A percentile compares a stretch with the other conserved stretches of the same genome.
Conservation (phyloP, 2,797 vertebrate species). For the Catamblyrhynchus diadema region DNA sequence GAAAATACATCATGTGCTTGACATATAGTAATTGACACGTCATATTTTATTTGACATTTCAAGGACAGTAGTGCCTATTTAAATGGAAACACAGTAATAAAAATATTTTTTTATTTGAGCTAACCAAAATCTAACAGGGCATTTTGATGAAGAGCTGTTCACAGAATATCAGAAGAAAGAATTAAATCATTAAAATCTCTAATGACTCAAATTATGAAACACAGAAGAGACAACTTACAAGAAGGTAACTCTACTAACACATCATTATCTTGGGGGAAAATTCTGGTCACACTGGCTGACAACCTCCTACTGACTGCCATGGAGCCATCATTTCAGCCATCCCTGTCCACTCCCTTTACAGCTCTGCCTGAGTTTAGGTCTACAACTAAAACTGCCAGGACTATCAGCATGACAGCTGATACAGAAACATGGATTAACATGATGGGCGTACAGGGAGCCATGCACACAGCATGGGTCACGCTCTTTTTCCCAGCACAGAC, state of each 20-base stretch:
- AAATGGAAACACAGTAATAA: not conserved
- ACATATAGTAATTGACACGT: slow-evolving; percentile 21
- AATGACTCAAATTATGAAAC: not conserved
- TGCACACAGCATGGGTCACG: not conserved
- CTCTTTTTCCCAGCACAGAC: not conserved
- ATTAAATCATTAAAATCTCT: not conserved
- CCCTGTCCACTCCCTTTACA: not conserved
- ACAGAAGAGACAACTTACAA: not conserved
- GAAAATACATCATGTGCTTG: slow-evolving; percentile 23
- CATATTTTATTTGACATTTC: slow-evolving; percentile 49
- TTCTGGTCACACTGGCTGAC: not conserved
- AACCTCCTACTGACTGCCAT: not conserved
- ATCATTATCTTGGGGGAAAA: accelerated
- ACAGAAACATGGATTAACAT: not conserved
- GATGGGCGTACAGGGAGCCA: not conserved
- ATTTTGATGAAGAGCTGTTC: not conserved
- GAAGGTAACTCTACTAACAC: not conserved
- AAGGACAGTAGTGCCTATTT: slow-evolving; percentile 21
- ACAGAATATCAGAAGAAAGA: not conserved
- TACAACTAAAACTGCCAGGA: not conserved
- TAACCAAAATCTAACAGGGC: not conserved
- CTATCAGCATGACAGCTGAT: not conserved
- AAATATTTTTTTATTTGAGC: not conserved
- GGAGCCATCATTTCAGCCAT: not conserved
- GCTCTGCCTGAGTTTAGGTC: not conserved